A percentile compares a stretch with the other conserved stretches of the same genome.
phyloP scores from a whole-genome alignment of 1,140 invertebrate species.

The Scaptomyza hsui region DNA sequence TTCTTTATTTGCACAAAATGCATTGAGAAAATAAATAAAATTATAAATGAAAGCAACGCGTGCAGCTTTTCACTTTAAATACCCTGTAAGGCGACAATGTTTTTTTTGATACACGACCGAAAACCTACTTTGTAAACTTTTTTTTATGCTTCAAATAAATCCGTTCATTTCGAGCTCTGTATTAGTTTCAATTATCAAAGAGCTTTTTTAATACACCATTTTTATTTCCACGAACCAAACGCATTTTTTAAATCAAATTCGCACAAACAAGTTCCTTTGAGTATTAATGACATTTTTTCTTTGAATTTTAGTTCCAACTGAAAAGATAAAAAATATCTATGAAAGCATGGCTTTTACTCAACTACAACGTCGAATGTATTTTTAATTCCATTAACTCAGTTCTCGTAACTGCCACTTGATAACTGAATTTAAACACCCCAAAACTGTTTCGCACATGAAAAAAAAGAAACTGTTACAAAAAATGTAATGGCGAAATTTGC shows the following conservation, averaged over 20 bases:
- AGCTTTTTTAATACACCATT: background rate
- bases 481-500: slow-evolving; percentile 21
- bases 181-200: too few species aligned
- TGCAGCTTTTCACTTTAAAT: slow-evolving; percentile 28
- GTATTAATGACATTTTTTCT: background rate
- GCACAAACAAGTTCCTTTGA: background rate
- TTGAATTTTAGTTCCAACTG: background rate
- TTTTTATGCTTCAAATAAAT: too few species aligned
- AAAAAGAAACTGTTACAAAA: slow-evolving; percentile 4
- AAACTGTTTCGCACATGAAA: background rate
- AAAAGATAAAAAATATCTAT: background rate
- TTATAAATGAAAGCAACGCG: slow-evolving; percentile 77
- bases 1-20: slow-evolving; percentile 74
- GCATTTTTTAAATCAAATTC: slow-evolving; percentile 1
- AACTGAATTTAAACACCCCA: background rate
- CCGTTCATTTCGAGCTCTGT: too few species aligned
- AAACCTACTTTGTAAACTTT: too few species aligned
- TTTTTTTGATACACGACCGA: background rate
- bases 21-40: slow-evolving; percentile 80
- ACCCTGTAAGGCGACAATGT: slow-evolving; percentile 11
- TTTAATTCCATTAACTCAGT: background rate
- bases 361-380: too few species aligned
- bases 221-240: background rate
- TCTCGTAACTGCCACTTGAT: background rate
- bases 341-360: too few species aligned